A percentile compares a stretch with the other conserved stretches of the same genome.
Evolutionary conservation across 2,888 invertebrate genomes (phyloP).

Genomic region (Thumatha senex): DNA sequence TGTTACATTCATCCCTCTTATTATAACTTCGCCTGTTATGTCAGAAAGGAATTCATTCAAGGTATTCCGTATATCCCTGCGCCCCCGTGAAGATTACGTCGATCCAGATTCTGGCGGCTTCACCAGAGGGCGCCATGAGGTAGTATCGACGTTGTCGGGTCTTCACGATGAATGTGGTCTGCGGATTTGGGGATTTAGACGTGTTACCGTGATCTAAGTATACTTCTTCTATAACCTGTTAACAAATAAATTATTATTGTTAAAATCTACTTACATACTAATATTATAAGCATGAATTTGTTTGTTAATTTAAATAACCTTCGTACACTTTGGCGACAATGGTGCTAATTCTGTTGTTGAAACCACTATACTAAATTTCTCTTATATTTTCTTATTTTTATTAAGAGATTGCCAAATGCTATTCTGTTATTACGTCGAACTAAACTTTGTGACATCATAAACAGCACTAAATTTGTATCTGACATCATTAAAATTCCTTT

Average conservation of each 20-base stretch:
- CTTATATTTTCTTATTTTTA: too few relatives aligned
- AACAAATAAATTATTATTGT: not conserved
- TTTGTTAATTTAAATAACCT: too few relatives aligned
- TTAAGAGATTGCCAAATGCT: too few relatives aligned
- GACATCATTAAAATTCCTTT: too few relatives aligned
- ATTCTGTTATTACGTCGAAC: too few relatives aligned
- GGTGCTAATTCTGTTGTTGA: too few relatives aligned
- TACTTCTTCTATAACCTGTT: constrained; percentile 97
- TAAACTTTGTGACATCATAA: too few relatives aligned
- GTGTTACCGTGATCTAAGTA: constrained; percentile 97
- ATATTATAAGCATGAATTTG: too few relatives aligned
- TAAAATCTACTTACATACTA: not conserved
- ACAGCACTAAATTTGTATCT: too few relatives aligned
- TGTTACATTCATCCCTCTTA: not conserved
- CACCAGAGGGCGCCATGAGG: constrained; percentile 96
- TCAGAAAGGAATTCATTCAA: constrained; percentile 44
- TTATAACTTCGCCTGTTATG: not conserved
- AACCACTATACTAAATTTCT: too few relatives aligned
- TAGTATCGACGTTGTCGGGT: constrained; percentile 95
- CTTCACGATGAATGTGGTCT: constrained; percentile 97
- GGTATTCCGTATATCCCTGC: constrained; percentile 88
- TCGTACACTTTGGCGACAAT: too few relatives aligned
- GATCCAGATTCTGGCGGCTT: constrained; percentile 98
- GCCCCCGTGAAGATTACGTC: constrained; percentile 97
- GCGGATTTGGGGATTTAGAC: constrained; percentile 95